Conservation (phyloP, 2,113 vertebrate genomes). For the Tylochromis polylepis region DNA sequence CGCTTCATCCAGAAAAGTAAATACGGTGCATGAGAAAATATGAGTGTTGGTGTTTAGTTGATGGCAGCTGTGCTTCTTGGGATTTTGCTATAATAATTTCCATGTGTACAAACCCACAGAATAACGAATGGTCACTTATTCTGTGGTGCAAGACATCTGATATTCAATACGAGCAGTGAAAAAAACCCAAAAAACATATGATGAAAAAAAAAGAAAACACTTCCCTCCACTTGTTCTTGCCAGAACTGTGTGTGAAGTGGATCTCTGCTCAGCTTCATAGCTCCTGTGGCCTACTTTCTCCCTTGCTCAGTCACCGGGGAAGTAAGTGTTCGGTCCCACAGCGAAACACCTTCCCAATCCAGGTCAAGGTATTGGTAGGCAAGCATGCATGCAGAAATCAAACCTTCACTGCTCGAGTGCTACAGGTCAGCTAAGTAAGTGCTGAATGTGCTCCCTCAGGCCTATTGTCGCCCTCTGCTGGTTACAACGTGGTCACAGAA, state of each 20-base stretch:
- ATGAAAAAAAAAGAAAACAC: background rate
- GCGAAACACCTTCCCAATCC: slow-evolving; percentile 10
- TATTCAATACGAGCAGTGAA: background rate
- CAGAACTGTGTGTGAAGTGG: background rate
- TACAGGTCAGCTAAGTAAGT: background rate
- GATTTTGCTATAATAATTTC: background rate
- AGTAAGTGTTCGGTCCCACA: background rate
- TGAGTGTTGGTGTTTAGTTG: background rate
- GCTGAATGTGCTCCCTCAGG: background rate
- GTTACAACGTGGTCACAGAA: background rate
- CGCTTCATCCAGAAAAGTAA: background rate
- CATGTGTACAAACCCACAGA: background rate
- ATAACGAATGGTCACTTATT: background rate
- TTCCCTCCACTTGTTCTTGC: background rate
- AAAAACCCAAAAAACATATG: too few species aligned
- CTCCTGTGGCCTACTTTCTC: slow-evolving; percentile 17
- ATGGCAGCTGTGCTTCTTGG: slow-evolving; percentile 3
- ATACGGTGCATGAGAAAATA: background rate
- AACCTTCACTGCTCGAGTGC: background rate
- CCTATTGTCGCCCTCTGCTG: slow-evolving; percentile 43
- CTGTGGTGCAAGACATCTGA: background rate
- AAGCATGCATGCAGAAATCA: background rate
- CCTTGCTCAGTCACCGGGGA: background rate
- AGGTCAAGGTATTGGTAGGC: slow-evolving; percentile 28
- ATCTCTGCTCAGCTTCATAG: background rate